These are phyloP conservation scores for Linnaemya tessellans DNA, from an alignment of 2,888 invertebrate species.

Conservation along the genomic window DNA sequence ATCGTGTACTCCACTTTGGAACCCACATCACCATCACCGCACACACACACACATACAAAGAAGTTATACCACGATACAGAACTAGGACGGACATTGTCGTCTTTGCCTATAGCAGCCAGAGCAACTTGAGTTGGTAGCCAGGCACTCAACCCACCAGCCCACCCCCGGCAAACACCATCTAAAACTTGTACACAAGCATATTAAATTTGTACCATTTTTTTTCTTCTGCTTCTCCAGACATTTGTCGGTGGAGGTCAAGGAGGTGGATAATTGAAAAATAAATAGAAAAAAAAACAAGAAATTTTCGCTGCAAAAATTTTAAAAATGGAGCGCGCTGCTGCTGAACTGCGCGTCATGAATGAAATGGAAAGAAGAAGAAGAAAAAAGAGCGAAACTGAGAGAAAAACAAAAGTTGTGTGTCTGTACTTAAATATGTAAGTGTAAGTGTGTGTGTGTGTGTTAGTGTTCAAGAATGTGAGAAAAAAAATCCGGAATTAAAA, in stretches of 20 bases:
- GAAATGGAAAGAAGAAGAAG: slow-evolving; percentile 66
- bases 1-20: slow-evolving; percentile 36
- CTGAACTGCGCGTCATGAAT: slow-evolving; percentile 70
- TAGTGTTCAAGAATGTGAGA: slow-evolving; percentile 7
- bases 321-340: slow-evolving; percentile 72
- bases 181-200: slow-evolving; percentile 48
- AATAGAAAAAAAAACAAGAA: slow-evolving; percentile 30
- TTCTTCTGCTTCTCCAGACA: slow-evolving; percentile 47
- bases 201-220: slow-evolving; percentile 62
- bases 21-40: slow-evolving; percentile 24
- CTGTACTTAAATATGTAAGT: slow-evolving; percentile 17
- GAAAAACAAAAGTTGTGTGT: slow-evolving; percentile 67
- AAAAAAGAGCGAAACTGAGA: slow-evolving; percentile 64
- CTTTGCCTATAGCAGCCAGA: slow-evolving; percentile 19
- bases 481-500: slow-evolving; percentile 59
- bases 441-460: background rate
- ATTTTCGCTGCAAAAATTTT: slow-evolving; percentile 64
- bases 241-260: slow-evolving; percentile 73
- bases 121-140: slow-evolving; percentile 31
- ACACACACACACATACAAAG: background rate
- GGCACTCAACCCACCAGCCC: slow-evolving; percentile 8
- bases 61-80: background rate
- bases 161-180: slow-evolving; percentile 19
- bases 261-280: slow-evolving; percentile 70
- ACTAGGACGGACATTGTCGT: slow-evolving; percentile 28